These are phyloP conservation scores for Clitarchus hookeri DNA, from an alignment of 2,888 invertebrate genomes.

Conservation along the genomic window DNA sequence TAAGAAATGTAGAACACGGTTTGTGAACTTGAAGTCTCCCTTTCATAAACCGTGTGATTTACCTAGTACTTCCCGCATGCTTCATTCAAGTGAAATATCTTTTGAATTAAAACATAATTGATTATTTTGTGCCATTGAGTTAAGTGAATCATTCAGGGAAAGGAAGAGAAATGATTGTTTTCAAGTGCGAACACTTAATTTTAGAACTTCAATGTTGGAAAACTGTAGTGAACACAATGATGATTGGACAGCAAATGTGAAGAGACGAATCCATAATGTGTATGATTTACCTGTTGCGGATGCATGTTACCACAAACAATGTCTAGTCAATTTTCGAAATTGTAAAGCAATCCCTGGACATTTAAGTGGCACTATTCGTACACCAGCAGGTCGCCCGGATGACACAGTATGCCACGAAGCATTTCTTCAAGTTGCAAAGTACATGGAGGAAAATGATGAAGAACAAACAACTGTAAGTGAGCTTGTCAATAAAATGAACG, in stretches of 20 bases:
- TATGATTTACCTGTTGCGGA: not conserved
- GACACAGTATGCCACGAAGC: not conserved
- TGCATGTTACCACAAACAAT: slow-evolving; percentile 10
- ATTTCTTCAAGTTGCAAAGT: not conserved
- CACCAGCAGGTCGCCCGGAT: not conserved
- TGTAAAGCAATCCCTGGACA: not conserved
- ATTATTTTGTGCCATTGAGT: too few relatives aligned
- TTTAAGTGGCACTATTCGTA: not conserved
- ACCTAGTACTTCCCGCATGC: too few relatives aligned
- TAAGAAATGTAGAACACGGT: too few relatives aligned
- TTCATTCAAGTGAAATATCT: too few relatives aligned
- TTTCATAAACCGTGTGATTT: too few relatives aligned
- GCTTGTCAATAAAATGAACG: slow-evolving; percentile 15
- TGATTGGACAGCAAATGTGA: not conserved
- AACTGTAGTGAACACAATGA: not conserved
- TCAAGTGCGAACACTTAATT: too few relatives aligned
- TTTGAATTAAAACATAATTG: too few relatives aligned
- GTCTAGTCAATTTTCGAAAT: not conserved
- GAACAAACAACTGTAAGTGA: not conserved
- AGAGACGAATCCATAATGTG: not conserved
- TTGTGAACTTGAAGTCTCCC: too few relatives aligned
- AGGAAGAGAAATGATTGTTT: too few relatives aligned
- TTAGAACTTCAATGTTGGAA: not conserved
- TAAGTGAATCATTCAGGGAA: too few relatives aligned
- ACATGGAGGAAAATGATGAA: slow-evolving; percentile 12